A percentile compares a stretch with the other conserved stretches of the same genome.
Evolutionary conservation across 2,888 invertebrate species (phyloP).

Genomic region (Drosophila imparisetae): DNA sequence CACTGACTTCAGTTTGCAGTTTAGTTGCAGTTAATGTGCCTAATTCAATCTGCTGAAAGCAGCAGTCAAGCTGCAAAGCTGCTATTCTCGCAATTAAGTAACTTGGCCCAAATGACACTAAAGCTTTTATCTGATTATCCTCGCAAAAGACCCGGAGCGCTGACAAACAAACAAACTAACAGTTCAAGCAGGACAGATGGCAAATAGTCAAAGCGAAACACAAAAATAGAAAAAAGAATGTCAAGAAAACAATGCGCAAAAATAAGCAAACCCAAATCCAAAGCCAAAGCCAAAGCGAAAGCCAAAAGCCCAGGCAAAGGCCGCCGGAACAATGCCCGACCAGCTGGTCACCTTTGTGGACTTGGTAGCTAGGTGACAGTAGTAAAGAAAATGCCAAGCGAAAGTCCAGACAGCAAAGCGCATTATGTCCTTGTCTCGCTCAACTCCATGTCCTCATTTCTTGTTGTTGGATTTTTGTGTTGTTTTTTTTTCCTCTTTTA

Average conservation of each 20-base stretch:
- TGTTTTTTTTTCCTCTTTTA: conserved; percentile 10
- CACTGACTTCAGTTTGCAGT: conserved; percentile 6
- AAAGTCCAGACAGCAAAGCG: conserved; percentile 53
- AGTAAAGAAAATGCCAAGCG: conserved; percentile 29
- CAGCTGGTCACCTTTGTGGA: conserved; percentile 56
- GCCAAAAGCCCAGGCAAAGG: conserved; percentile 36
- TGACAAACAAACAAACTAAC: conserved; percentile 46
- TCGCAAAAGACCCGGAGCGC: conserved; percentile 53
- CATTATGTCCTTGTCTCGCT: conserved; percentile 53
- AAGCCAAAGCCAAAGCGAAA: conserved; percentile 21
- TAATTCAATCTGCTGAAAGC: conserved; percentile 40
- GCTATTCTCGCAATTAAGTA: conserved; percentile 69
- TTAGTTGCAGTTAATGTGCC: conserved; percentile 21
- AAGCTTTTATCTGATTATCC: conserved; percentile 76
- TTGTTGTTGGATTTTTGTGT: not conserved
- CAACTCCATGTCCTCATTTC: not conserved
- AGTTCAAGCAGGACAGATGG: conserved; percentile 51
- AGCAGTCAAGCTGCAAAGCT: conserved; percentile 28
- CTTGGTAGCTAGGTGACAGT: conserved; percentile 55
- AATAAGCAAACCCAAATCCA: conserved; percentile 29
- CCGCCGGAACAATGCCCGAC: conserved; percentile 34
- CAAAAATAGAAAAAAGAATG: conserved; percentile 12
- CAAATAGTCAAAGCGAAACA: conserved; percentile 55
- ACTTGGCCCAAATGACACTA: conserved; percentile 70
- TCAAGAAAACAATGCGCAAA: conserved; percentile 42